phyloP scores from a whole-genome alignment of 2,797 vertebrate species.

The Distichodus sexfasciatus region DNA sequence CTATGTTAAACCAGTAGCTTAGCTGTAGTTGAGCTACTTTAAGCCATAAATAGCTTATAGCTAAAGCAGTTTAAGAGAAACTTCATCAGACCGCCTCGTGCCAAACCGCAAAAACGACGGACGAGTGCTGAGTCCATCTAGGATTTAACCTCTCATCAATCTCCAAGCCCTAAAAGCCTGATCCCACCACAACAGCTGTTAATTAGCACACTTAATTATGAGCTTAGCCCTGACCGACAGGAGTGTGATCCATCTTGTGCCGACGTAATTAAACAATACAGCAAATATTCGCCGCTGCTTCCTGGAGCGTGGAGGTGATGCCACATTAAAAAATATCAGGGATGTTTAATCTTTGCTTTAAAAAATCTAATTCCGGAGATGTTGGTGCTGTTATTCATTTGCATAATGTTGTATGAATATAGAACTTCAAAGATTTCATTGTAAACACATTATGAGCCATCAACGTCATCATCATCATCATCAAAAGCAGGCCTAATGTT shows the following conservation, averaged over 20 bases:
- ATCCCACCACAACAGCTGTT: conserved; percentile 50
- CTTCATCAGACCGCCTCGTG: conserved; percentile 19
- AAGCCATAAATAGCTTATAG: background rate
- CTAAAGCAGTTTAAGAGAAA: conserved; percentile 29
- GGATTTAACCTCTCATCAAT: conserved; percentile 38
- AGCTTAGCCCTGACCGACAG: conserved; percentile 53
- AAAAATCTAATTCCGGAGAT: background rate
- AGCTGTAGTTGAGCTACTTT: no score
- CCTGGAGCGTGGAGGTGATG: conserved; percentile 36
- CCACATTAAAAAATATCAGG: conserved; percentile 37
- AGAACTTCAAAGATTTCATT: conserved; percentile 26
- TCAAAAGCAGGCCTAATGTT: conserved; percentile 14
- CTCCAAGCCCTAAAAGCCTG: conserved; percentile 36
- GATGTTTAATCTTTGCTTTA: conserved; percentile 13
- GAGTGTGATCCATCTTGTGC: conserved; percentile 44
- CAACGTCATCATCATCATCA: conserved; percentile 33
- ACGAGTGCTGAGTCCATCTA: conserved; percentile 28
- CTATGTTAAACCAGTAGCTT: no score
- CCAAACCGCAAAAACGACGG: background rate
- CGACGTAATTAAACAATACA: conserved; percentile 52
- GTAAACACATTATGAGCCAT: conserved; percentile 18
- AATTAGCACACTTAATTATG: conserved; percentile 57
- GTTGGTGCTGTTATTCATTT: conserved; percentile 39
- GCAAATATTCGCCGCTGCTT: conserved; percentile 43
- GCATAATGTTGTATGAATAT: conserved; percentile 30